Percentiles rank a stretch among this genome's conserved stretches.
Evolutionary conservation across 2,888 invertebrate species (phyloP).

Genomic region (Caenorhabditis auriculariae): DNA sequence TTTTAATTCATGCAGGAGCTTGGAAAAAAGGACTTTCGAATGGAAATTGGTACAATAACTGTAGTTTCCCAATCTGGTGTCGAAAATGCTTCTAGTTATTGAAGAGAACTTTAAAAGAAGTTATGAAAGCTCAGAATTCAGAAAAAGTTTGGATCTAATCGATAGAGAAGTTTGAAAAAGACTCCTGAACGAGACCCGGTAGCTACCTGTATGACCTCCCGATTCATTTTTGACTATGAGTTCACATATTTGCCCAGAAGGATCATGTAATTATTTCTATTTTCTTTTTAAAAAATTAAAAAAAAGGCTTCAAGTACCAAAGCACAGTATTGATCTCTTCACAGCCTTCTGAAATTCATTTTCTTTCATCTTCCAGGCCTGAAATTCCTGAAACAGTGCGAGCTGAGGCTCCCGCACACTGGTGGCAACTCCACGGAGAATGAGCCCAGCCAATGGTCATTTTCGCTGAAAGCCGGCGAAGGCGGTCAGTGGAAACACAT

Average conservation of each 20-base stretch:
- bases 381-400: constrained; percentile 84
- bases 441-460: constrained; percentile 65
- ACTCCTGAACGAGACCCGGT: no score
- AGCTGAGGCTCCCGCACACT: constrained; percentile 81
- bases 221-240: neutral
- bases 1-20: neutral
- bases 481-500: constrained; percentile 52
- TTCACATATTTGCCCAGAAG: neutral
- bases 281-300: neutral
- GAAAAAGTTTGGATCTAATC: no score
- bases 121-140: no score
- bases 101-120: no score
- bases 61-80: no score
- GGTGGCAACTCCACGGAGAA: constrained; percentile 44
- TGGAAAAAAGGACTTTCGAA: neutral
- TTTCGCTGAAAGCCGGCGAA: constrained; percentile 66
- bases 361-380: constrained; percentile 71
- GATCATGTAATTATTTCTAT: neutral
- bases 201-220: no score
- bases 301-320: neutral
- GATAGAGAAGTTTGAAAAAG: no score
- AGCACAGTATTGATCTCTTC: neutral
- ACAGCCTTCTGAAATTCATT: neutral
- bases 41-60: no score
- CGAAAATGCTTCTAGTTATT: no score